Base-by-base conservation (phyloP, 2,113 vertebrate genomes). In the Carollia perspicillata region DNA sequence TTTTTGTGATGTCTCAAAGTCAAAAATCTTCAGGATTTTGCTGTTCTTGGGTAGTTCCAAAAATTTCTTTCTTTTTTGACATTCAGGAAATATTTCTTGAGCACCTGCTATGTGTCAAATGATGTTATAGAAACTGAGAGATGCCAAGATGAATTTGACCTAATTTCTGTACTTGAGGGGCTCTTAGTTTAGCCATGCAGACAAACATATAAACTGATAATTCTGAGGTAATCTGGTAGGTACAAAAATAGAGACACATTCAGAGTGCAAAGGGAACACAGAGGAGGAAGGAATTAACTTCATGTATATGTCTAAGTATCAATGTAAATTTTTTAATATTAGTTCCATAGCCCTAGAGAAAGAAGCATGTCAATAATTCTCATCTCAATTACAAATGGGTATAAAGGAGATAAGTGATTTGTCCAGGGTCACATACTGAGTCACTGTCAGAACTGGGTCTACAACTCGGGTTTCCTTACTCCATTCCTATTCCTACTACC, bases 21-120 rank as follows among this genome's bases (percentile, higher is more conserved):
- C 80, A 96, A 63, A 95, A 17, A 66, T 84, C 71, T 30, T 86
- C 83, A 94, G 75, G 18, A 94, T 94, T 97, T 92, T 93, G 69
- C 92, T 65, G 18, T 80, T 47, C 14, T n/a, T 93, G 42, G 84
- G 26, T 80, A 68, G 26, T 79, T 75, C 85, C 37, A 90, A 90
- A 79, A 86, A 44, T 60, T 71, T 87, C 23, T 93, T 86, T 72
- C 33, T 40, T 69, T 89, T 93, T 77, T 71, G 74, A 75, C 55
- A 20, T 55, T 96, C 23, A 88, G 17, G 93, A 93, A 93, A 47
- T 40, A 65, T 68, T 33, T 69, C 74, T 47, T 94, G 71, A 81
- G 44, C 5, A 53, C 77, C 35, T 85, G 58, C 30, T 87, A 0
- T 80, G 30, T 60, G 58, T 88, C 88, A 94, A 51, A 77, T 90